Conservation (phyloP, 2,797 vertebrate species). For the Ispidina lecontei region DNA sequence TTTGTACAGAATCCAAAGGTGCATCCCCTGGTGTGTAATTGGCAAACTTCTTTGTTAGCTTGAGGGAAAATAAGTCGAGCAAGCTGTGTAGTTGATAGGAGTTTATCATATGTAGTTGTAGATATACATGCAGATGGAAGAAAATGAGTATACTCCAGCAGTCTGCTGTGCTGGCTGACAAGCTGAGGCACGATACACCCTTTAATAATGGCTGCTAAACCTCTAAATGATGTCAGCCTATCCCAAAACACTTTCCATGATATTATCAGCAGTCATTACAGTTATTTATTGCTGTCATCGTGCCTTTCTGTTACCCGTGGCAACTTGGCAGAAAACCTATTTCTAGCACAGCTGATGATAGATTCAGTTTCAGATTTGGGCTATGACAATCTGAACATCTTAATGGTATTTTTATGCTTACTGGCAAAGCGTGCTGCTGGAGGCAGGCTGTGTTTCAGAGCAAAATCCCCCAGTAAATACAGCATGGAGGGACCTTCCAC, state of each 20-base stretch:
- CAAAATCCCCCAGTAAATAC: neutral
- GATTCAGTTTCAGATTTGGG: slow-evolving; percentile 71
- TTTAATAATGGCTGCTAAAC: slow-evolving; percentile 56
- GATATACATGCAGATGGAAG: neutral
- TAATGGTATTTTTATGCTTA: slow-evolving; percentile 50
- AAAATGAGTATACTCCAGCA: neutral
- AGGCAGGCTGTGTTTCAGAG: neutral
- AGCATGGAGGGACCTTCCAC: neutral
- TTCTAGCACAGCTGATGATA: slow-evolving; percentile 69
- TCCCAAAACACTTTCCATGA: slow-evolving; percentile 51
- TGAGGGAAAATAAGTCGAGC: neutral
- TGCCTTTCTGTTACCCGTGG: slow-evolving; percentile 58
- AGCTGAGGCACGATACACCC: slow-evolving; percentile 42
- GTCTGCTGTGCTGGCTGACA: slow-evolving; percentile 46
- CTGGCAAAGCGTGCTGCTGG: neutral
- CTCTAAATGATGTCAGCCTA: slow-evolving; percentile 61
- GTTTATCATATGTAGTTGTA: neutral
- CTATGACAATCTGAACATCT: slow-evolving; percentile 44
- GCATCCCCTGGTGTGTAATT: neutral
- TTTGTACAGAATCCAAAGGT: neutral
- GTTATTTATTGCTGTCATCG: slow-evolving; percentile 77
- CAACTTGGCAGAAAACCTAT: slow-evolving; percentile 68
- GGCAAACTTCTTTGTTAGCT: neutral
- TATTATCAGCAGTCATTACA: slow-evolving; percentile 66
- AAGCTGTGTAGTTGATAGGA: neutral